Evolutionary conservation across 2,113 vertebrate species (phyloP), one percentile per base, ranked within the genome.

Genomic region (Hydropotes inermis): DNA sequence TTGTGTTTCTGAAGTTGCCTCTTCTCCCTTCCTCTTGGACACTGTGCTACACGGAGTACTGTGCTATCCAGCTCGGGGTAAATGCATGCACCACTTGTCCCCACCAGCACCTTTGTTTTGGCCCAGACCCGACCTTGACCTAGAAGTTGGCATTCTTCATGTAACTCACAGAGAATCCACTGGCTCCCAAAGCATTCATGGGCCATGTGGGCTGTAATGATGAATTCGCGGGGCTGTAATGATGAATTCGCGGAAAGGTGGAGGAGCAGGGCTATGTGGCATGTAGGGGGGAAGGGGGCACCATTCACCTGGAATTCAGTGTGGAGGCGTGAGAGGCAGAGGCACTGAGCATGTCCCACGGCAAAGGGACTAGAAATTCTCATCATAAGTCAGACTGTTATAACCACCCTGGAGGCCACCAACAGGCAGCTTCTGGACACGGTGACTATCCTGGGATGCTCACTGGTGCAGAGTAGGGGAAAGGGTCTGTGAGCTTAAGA

Each of bases 51-150:
- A 74, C 55, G n/a, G 33, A 78, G 61, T 67, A 6, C 36, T 52
- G 43, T n/a, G 70, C 39, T 6, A 1, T 76, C 64, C 45, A 16
- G 15, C 1, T 3, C 0, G 2, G 83, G 61, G 11, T 74, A n/a
- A 21, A 16, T 7, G 7, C 85, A 7, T 5, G 2, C 39, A 45
- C 30, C 79, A 33, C 43, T 39, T 43, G 36, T 89, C 79, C 30
- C 78, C 9, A 27, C n/a, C 58, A 39, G n/a, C 33, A 19, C 79
- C 78, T 94, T 91, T 67, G 64, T 70, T 94, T 92, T 25, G 43
- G n/a, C 52, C 76, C 57, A 81, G 78, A 64, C 84, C 57, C 13
- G 5, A 81, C 28, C 67, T 33, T 45, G 79, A 45, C 60, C 85
- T 60, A 67, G 45, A 36, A 81, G 43, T 55, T 15, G 1, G 50